A percentile compares a stretch with the other conserved stretches of the same genome.
Evolutionary conservation across 2,888 invertebrate species (phyloP).

Genomic region (Eupithecia centaureata): DNA sequence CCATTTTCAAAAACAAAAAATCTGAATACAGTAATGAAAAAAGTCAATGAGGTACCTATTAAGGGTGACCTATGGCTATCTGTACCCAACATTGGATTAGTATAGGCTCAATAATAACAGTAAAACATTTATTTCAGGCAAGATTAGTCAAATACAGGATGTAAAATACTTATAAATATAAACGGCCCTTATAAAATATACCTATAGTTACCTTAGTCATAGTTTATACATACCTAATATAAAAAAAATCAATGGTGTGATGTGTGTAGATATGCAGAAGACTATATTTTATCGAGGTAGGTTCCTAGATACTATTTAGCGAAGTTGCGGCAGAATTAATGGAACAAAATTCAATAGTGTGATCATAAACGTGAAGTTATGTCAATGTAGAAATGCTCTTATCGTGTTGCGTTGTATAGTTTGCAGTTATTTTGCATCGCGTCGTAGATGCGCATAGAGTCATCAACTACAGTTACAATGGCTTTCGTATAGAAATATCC

Average conservation of each 20-base stretch:
- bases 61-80: neutral
- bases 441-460: conserved; percentile 1
- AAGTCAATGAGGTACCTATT: neutral
- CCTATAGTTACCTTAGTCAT: too few relatives aligned
- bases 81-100: too few relatives aligned
- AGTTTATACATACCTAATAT: too few relatives aligned
- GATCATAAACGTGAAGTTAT: conserved; percentile 3
- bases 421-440: neutral
- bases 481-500: neutral
- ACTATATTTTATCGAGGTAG: neutral
- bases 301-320: neutral
- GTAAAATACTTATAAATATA: too few relatives aligned
- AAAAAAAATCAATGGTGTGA: too few relatives aligned
- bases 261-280: too few relatives aligned
- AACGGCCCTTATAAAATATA: too few relatives aligned
- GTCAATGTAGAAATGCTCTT: neutral
- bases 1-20: neutral
- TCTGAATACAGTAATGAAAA: neutral
- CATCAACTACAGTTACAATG: conserved; percentile 8
- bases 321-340: neutral
- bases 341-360: neutral
- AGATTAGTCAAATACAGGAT: too few relatives aligned
- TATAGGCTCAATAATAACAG: too few relatives aligned
- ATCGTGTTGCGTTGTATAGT: neutral
- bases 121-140: too few relatives aligned